phyloP scores from a whole-genome alignment of 2,888 invertebrate genomes.

The Drosophila antonietae region DNA sequence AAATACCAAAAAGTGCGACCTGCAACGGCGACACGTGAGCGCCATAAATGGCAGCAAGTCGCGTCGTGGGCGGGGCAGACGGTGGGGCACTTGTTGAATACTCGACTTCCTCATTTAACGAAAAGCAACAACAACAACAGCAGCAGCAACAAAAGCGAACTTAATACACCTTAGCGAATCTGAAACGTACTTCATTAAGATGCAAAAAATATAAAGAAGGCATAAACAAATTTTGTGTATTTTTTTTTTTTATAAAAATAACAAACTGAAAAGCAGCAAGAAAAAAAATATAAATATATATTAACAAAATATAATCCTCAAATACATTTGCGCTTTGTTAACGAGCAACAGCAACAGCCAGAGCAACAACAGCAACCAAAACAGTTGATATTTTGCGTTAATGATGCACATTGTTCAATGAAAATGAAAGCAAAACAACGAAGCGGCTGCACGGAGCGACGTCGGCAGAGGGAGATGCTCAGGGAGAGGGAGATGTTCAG shows the following conservation, averaged over 20 bases:
- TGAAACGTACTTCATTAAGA: conserved; percentile 78
- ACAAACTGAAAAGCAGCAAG: conserved; percentile 42
- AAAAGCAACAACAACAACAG: conserved; percentile 2
- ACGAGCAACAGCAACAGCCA: conserved; percentile 53
- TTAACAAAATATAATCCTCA: conserved; percentile 56
- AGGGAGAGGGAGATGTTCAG: conserved; percentile 2
- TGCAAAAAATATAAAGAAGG: conserved; percentile 37
- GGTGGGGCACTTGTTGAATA: conserved; percentile 59
- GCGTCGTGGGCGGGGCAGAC: conserved; percentile 16
- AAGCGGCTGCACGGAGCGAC: conserved; percentile 17
- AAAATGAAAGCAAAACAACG: conserved; percentile 70
- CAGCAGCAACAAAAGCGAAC: conserved; percentile 18
- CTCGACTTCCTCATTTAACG: conserved; percentile 77
- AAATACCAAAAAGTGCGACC: conserved; percentile 25
- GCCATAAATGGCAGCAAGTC: conserved; percentile 48
- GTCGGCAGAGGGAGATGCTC: background rate
- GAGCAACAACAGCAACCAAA: conserved; percentile 32
- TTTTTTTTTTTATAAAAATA: conserved; percentile 64
- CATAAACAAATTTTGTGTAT: conserved; percentile 48
- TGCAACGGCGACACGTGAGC: conserved; percentile 69
- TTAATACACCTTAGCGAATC: conserved; percentile 61
- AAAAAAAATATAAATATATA: conserved; percentile 38
- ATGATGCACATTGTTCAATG: conserved; percentile 80
- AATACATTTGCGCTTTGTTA: conserved; percentile 81
- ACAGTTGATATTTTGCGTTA: conserved; percentile 57